Conservation (phyloP, 2,888 invertebrate species). For the Ornithoptera alexandrae region DNA sequence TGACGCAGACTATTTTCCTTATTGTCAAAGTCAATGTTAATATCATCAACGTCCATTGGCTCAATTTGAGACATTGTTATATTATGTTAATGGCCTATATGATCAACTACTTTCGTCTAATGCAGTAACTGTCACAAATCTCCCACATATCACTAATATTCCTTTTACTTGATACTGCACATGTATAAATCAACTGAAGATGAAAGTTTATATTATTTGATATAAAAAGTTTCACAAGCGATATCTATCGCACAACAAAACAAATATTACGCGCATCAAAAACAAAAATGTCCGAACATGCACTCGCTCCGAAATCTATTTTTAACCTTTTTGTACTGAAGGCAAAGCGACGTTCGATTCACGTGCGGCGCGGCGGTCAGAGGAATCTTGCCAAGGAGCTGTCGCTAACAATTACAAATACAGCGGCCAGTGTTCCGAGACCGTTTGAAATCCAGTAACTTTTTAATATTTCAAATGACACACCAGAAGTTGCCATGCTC, state of each 20-base stretch:
- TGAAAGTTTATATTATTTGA: constrained; percentile 67
- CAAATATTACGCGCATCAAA: constrained; percentile 71
- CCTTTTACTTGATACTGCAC: constrained; percentile 41
- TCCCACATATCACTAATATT: constrained; percentile 19
- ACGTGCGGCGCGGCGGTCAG: constrained; percentile 65
- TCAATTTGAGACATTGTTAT: constrained; percentile 63
- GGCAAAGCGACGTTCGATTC: constrained; percentile 64
- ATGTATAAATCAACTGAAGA: constrained; percentile 53
- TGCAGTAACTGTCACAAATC: neutral
- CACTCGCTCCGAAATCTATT: constrained; percentile 74
- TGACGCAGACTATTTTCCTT: constrained; percentile 68
- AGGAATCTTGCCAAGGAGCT: constrained; percentile 76
- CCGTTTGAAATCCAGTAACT: constrained; percentile 70
- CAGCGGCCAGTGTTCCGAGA: constrained; percentile 46
- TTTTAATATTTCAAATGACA: constrained; percentile 63
- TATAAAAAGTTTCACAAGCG: constrained; percentile 66
- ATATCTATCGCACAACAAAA: constrained; percentile 66
- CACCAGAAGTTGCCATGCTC: constrained; percentile 29
- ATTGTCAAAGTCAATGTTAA: constrained; percentile 67
- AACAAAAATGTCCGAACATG: constrained; percentile 74
- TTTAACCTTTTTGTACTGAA: constrained; percentile 69
- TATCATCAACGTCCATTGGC: constrained; percentile 67
- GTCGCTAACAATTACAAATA: constrained; percentile 50
- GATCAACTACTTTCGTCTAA: neutral
- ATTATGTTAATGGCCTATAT: neutral